Percentiles rank a stretch among this genome's conserved stretches.
phyloP scores from a whole-genome alignment of 92 coral and sea anemone species.

The Porites divaricata region DNA sequence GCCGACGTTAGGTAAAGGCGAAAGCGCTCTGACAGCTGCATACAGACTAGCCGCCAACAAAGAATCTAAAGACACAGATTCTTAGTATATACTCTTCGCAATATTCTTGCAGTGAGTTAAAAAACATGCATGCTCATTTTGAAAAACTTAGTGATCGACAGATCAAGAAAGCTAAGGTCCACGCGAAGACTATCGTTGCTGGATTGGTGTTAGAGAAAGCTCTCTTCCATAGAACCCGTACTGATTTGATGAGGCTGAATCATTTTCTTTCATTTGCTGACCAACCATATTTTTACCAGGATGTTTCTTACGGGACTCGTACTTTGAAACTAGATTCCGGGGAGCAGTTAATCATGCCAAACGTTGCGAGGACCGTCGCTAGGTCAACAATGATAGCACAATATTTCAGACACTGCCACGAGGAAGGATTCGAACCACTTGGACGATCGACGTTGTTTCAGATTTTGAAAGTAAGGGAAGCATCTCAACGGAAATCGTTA shows the following conservation, averaged over 20 bases:
- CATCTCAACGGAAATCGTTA: constrained; percentile 64
- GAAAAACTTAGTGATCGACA: constrained; percentile 55
- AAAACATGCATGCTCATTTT: constrained; percentile 54
- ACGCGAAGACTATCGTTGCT: constrained; percentile 53
- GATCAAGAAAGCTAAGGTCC: constrained; percentile 51
- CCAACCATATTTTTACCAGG: constrained; percentile 68
- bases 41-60: constrained; percentile 57
- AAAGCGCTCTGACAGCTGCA: constrained; percentile 40
- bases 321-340: constrained; percentile 58
- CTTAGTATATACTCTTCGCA: constrained; percentile 57
- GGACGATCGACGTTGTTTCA: constrained; percentile 58
- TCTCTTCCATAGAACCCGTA: constrained; percentile 47
- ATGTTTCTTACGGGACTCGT: constrained; percentile 66
- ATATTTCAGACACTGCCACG: constrained; percentile 45
- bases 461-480: constrained; percentile 60
- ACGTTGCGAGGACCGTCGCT: constrained; percentile 61
- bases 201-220: constrained; percentile 49
- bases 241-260: constrained; percentile 46
- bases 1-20: constrained; percentile 1
- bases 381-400: constrained; percentile 70
- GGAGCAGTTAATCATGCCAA: constrained; percentile 70
- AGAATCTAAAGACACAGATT: constrained; percentile 61
- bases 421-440: constrained; percentile 55
- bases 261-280: constrained; percentile 58
- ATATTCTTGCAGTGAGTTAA: constrained; percentile 42